Evolutionary conservation across 2,888 invertebrate genomes (phyloP), one percentile per base, ranked within the genome.

Genomic region (Prosopocoilus inquinatus): DNA sequence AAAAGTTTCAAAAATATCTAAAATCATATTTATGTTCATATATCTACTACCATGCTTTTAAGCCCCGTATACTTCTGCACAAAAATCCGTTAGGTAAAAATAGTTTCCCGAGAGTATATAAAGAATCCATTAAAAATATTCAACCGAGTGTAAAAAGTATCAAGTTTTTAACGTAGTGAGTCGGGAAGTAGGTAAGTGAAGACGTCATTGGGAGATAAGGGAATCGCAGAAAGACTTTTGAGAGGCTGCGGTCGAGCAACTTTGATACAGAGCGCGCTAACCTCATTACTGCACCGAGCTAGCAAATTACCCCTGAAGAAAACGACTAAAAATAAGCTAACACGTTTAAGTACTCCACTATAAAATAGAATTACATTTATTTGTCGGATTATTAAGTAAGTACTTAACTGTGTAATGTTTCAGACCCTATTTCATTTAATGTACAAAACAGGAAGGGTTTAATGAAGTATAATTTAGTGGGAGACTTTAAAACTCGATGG

Each of bases 81-180:
- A 65, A 61, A 67, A 67, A 65, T 68, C 63, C 69, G 65, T 69
- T 61, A 63, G 65, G 63, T 64, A 61, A 58, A 58, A 58, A 60
- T 56, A 60, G 63, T 62, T 60, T 59, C 59, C 61, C 34, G 28
- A 28, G 20, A 47, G 53, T 56, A 72, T 72, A 73, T 53, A 67
- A 73, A 71, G 73, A 73, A 71, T 73, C 75, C 76, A 76, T 76
- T 76, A 76, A 72, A 69, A 70, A 69, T 73, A 73, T 71, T 70
- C 74, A 74, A 67, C 72, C 69, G 69, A 71, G 70, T 71, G 74
- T 74, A 70, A 74, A 76, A 75, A 76, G 74, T 75, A 75, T 75
- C 75, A 72, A 72, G 73, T 75, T 75, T 74, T 73, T 72, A 72
- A 72, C 70, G 71, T 68, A 68, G 64, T 68, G 65, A 61, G 62